phyloP scores from a whole-genome alignment of 2,113 vertebrate species.

The Acanthochromis polyacanthus region DNA sequence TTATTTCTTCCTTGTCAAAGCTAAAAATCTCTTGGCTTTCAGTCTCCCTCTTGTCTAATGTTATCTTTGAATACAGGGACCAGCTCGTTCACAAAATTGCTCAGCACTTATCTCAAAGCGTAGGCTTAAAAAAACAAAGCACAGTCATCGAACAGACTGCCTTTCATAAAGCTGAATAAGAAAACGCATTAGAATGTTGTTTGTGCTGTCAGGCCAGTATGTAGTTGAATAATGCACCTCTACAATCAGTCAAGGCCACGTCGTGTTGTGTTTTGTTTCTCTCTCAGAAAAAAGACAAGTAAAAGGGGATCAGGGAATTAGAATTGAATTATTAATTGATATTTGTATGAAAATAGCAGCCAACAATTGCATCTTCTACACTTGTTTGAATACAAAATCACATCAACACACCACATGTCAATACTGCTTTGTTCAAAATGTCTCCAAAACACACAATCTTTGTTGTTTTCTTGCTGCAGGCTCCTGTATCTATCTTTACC shows the following conservation, averaged over 20 bases:
- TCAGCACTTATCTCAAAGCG: conserved; percentile 52
- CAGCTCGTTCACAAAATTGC: conserved; percentile 38
- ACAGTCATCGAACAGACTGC: conserved; percentile 20
- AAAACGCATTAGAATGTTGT: conserved; percentile 29
- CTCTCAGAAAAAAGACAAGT: neutral
- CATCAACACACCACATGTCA: neutral
- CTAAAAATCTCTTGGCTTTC: conserved; percentile 8
- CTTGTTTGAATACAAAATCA: neutral
- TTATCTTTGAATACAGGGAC: conserved; percentile 46
- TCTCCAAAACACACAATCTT: neutral
- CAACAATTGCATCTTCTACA: neutral
- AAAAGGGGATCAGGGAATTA: conserved; percentile 3
- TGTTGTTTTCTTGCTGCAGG: neutral
- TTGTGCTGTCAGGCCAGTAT: neutral
- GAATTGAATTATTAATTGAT: conserved; percentile 10
- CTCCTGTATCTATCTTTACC: neutral
- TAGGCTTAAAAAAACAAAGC: conserved; percentile 51
- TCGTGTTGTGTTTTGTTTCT: conserved; percentile 21
- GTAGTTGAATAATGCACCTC: conserved; percentile 27
- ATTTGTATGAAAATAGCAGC: conserved; percentile 16
- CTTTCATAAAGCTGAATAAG: conserved; percentile 33
- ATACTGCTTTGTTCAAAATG: neutral
- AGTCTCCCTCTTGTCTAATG: neutral
- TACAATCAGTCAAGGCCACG: conserved; percentile 22
- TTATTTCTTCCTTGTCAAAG: conserved; percentile 14